A percentile compares a stretch with the other conserved stretches of the same genome.
phyloP scores from a whole-genome alignment of 2,797 vertebrate genomes.

The Pogoniulus pusillus region DNA sequence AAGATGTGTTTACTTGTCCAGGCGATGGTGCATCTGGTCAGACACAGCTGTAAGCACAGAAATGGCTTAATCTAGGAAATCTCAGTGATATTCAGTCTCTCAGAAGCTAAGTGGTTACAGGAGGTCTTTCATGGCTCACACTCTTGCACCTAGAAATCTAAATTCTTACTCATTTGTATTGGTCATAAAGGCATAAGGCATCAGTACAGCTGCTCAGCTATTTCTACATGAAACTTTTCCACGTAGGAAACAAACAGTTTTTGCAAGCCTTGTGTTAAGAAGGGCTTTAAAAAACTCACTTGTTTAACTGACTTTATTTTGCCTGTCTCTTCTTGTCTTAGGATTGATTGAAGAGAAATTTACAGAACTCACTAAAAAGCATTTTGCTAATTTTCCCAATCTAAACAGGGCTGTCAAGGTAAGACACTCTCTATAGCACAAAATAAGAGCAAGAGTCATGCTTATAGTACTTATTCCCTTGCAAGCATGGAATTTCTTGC shows the following conservation, averaged over 20 bases:
- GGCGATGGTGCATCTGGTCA: not conserved
- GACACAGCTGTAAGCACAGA: not conserved
- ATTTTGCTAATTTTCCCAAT: constrained; percentile 82
- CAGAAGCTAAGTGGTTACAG: not conserved
- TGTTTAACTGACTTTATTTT: not conserved
- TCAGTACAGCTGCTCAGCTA: not conserved
- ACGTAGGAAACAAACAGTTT: not conserved
- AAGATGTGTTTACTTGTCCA: not conserved
- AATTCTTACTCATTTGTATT: not conserved
- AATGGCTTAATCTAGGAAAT: not conserved
- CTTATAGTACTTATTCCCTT: not conserved
- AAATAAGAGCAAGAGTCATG: not conserved
- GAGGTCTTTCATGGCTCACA: not conserved
- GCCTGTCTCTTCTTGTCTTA: constrained; percentile 56
- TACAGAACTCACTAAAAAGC: constrained; percentile 58
- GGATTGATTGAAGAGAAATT: constrained; percentile 78
- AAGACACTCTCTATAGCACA: not conserved
- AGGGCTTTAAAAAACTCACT: not conserved
- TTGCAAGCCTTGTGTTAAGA: not conserved
- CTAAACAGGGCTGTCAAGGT: constrained; percentile 83
- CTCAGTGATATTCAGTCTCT: not conserved
- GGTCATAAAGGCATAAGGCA: not conserved
- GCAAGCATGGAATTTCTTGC: not conserved
- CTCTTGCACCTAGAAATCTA: not conserved
- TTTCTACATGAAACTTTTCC: not conserved